Conservation (phyloP, 2,113 vertebrate genomes). For the Macrotis lagotis region DNA sequence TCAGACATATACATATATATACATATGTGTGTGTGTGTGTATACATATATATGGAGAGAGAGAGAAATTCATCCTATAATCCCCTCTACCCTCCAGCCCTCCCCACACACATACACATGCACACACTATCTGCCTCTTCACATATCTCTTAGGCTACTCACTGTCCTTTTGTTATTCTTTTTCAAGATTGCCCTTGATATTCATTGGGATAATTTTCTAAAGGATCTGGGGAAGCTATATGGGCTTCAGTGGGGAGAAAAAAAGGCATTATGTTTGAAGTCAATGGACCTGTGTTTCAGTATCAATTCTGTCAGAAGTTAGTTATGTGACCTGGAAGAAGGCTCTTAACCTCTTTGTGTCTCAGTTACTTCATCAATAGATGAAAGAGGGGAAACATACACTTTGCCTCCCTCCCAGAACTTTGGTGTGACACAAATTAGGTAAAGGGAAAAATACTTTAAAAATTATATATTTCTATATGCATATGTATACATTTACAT, state of each 20-base stretch:
- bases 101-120: neutral
- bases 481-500: neutral
- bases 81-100: too few species aligned
- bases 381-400: neutral
- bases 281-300: neutral
- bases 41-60: too few species aligned
- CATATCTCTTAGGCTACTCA: neutral
- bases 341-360: neutral
- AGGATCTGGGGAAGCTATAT: neutral
- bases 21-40: too few species aligned
- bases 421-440: neutral
- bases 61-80: neutral
- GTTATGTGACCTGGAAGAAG: neutral
- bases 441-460: neutral
- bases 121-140: neutral
- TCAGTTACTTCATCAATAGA: neutral
- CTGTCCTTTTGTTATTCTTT: neutral
- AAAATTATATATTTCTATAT: neutral
- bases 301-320: neutral
- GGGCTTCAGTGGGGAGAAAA: neutral
- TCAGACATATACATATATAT: neutral
- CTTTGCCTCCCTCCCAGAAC: neutral
- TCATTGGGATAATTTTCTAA: conserved; percentile 5
- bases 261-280: neutral
- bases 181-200: neutral